phyloP scores from a whole-genome alignment of 2,888 invertebrate species.

The Petrolisthes manimaculis region DNA sequence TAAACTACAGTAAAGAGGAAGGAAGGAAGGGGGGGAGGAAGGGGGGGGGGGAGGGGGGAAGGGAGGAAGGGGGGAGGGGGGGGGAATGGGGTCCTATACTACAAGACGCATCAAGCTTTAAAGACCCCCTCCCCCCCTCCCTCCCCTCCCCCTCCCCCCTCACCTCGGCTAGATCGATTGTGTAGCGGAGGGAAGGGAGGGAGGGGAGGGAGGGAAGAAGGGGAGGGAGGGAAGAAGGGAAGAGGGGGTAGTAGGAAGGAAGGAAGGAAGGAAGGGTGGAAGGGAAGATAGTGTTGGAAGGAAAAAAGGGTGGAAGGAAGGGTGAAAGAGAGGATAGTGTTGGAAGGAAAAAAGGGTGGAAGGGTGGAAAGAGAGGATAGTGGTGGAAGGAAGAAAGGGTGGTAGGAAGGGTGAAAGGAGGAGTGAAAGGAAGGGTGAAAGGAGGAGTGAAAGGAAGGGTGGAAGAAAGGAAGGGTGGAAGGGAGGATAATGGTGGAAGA shows the following conservation, averaged over 20 bases:
- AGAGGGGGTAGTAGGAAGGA: neutral
- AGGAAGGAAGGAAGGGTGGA: neutral
- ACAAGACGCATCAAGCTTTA: neutral
- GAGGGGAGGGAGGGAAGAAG: neutral
- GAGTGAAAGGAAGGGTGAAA: neutral
- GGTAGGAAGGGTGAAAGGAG: neutral
- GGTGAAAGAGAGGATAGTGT: neutral
- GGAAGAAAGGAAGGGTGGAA: neutral
- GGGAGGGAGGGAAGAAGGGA: neutral
- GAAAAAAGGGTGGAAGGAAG: neutral
- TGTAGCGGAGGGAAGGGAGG: neutral
- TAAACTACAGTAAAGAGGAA: neutral
- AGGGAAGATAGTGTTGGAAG: neutral
- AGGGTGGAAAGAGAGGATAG: neutral
- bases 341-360: neutral
- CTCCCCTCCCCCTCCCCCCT: too few species aligned
- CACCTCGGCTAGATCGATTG: neutral
- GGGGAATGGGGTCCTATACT: neutral
- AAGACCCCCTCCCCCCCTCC: neutral
- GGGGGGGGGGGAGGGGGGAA: neutral
- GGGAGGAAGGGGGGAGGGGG: neutral
- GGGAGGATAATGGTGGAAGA: neutral
- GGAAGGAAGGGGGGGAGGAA: neutral
- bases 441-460: neutral
- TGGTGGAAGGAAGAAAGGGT: neutral